Percentiles rank a stretch among this genome's conserved stretches.
phyloP scores from a whole-genome alignment of 2,888 invertebrate genomes.

The Trichogramma evanescens region DNA sequence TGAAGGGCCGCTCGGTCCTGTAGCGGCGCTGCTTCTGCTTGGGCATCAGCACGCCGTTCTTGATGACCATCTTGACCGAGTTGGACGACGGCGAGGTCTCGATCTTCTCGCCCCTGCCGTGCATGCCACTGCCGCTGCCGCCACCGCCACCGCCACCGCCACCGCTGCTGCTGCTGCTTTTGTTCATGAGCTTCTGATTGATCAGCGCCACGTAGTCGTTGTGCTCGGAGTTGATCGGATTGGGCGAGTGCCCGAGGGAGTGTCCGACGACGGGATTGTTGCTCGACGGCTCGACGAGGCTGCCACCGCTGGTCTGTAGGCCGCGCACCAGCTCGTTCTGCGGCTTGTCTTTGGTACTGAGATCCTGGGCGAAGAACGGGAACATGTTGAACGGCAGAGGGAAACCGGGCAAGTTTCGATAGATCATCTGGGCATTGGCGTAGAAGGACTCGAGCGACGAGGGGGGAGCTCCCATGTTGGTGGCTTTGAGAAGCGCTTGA shows the following conservation, averaged over 20 bases:
- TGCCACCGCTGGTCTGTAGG: constrained; percentile 64
- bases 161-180: constrained; percentile 11
- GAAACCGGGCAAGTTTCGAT: constrained; percentile 46
- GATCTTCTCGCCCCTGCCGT: constrained; percentile 29
- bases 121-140: constrained; percentile 9
- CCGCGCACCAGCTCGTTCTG: constrained; percentile 61
- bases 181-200: background rate
- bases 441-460: constrained; percentile 38
- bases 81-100: constrained; percentile 45
- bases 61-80: constrained; percentile 81
- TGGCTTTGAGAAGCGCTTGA: constrained; percentile 59
- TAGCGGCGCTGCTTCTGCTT: constrained; percentile 87
- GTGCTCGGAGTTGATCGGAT: constrained; percentile 16
- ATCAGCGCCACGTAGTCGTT: constrained; percentile 28
- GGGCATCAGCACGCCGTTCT: constrained; percentile 83
- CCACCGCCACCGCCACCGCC: background rate
- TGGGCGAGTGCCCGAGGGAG: background rate
- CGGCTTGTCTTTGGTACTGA: constrained; percentile 57
- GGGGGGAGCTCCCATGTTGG: constrained; percentile 32
- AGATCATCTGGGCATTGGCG: constrained; percentile 37
- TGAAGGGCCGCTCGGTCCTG: constrained; percentile 83
- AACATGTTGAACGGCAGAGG: constrained; percentile 59
- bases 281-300: constrained; percentile 49
- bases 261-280: constrained; percentile 15
- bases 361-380: constrained; percentile 61